Conservation (phyloP, 1,140 invertebrate species). For the Sycophila sp. region DNA sequence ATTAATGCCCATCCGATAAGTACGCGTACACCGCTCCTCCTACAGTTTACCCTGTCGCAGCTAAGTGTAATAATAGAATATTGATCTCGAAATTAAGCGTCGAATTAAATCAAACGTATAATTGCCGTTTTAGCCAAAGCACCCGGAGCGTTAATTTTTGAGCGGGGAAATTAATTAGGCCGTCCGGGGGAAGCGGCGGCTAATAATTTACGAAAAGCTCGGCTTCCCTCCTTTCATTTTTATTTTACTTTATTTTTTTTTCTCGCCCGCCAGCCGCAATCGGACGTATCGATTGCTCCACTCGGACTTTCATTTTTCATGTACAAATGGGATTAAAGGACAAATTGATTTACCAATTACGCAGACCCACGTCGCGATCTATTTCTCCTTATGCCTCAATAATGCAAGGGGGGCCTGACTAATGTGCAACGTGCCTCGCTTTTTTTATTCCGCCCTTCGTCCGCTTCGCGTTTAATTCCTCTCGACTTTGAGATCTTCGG, state of each 20-base stretch:
- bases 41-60: no score
- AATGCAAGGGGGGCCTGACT: constrained; percentile 8
- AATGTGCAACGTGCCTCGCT: constrained; percentile 14
- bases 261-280: constrained; percentile 10
- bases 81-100: no score
- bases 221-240: not conserved
- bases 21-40: no score
- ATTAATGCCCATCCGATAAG: no score
- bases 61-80: no score
- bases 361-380: not conserved
- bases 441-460: no score
- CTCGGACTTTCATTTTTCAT: constrained; percentile 25
- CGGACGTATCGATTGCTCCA: constrained; percentile 1
- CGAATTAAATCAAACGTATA: no score
- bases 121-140: no score
- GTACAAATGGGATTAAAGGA: constrained; percentile 28
- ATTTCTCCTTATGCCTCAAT: constrained; percentile 23
- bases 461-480: not conserved
- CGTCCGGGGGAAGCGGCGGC: not conserved
- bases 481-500: not conserved
- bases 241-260: not conserved
- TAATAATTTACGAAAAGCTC: not conserved
- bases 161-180: not conserved
- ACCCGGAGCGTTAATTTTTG: no score
- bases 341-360: constrained; percentile 33